phyloP scores from a whole-genome alignment of 1,140 invertebrate species.

The Trichogramma pretiosum region DNA sequence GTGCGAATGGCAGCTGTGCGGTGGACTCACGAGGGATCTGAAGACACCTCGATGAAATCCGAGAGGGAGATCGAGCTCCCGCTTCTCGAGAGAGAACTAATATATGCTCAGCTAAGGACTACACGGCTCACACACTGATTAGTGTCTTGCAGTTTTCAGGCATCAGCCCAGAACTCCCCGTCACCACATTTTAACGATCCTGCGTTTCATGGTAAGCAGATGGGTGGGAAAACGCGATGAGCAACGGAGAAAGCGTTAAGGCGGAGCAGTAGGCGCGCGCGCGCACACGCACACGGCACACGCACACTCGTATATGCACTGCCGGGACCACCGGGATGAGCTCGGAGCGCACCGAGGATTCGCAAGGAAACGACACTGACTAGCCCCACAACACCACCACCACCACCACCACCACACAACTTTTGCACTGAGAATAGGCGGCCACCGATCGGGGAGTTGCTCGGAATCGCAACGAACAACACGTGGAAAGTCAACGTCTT shows the following conservation, averaged over 20 bases:
- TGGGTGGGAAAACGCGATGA: neutral
- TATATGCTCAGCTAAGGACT: too few relatives aligned
- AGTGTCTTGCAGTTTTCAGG: conserved; percentile 35
- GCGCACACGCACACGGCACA: neutral
- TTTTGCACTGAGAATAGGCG: neutral
- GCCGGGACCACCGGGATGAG: too few relatives aligned
- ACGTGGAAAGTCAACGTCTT: conserved; percentile 19
- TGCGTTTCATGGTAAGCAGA: conserved; percentile 31
- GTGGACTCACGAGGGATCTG: too few relatives aligned
- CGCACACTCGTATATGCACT: too few relatives aligned
- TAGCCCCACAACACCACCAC: neutral
- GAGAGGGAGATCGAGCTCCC: too few relatives aligned
- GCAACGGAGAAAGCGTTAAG: neutral
- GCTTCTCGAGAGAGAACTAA: too few relatives aligned
- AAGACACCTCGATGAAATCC: too few relatives aligned
- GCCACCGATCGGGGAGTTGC: neutral
- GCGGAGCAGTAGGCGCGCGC: neutral
- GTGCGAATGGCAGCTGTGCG: too few relatives aligned
- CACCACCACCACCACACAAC: neutral
- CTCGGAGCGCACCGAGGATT: too few relatives aligned
- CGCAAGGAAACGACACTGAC: too few relatives aligned
- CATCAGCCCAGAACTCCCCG: conserved; percentile 28
- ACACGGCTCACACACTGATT: conserved; percentile 37
- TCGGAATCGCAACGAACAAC: neutral
- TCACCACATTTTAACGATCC: conserved; percentile 43